A percentile compares a stretch with the other conserved stretches of the same genome.
Evolutionary conservation across 2,797 vertebrate genomes (phyloP).

Genomic region (Crypturellus tataupa): DNA sequence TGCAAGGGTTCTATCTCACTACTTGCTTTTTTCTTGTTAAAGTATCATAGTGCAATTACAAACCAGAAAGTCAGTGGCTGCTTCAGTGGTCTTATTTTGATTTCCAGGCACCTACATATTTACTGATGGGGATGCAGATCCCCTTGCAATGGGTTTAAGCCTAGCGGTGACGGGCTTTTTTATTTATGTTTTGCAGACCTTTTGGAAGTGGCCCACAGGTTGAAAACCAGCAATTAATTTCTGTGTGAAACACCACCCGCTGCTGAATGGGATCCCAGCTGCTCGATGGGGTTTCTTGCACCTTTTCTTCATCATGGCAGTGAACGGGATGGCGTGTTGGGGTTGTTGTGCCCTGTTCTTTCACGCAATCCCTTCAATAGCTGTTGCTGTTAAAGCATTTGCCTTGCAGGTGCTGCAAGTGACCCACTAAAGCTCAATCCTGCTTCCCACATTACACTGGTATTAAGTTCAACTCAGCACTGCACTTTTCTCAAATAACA

Average conservation of each 20-base stretch:
- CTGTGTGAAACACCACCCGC: background rate
- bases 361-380: accelerated
- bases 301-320: background rate
- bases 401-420: background rate
- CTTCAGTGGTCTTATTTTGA: background rate
- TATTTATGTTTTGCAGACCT: background rate
- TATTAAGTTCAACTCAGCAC: background rate
- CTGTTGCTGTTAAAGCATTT: background rate
- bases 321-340: background rate
- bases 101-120: background rate
- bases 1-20: background rate
- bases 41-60: background rate
- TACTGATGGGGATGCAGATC: background rate
- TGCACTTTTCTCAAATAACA: background rate
- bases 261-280: background rate
- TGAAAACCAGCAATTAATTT: background rate
- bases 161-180: background rate
- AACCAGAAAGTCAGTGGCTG: background rate
- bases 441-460: background rate
- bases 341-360: background rate
- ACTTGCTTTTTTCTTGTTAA: background rate
- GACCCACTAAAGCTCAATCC: background rate
- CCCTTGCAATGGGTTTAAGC: background rate
- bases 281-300: background rate
- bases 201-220: background rate